phyloP scores from a whole-genome alignment of 2,888 invertebrate species.

The Cantharis rustica region DNA sequence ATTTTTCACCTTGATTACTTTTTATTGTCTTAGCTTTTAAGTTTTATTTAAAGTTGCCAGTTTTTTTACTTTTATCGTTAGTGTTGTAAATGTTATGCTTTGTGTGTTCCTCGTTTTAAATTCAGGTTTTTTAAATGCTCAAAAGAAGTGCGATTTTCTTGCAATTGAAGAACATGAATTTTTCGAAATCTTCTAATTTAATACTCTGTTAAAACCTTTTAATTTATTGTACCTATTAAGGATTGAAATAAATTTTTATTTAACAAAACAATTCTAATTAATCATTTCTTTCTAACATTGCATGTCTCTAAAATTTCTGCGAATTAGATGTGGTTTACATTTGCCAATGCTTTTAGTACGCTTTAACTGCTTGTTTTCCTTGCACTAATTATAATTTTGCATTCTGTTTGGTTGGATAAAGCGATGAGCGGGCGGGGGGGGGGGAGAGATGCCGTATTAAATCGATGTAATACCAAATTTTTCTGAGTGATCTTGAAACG shows the following conservation, averaged over 20 bases:
- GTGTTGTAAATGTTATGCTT: not conserved
- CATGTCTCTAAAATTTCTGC: not conserved
- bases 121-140: not conserved
- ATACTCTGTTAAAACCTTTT: not conserved
- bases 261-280: not conserved
- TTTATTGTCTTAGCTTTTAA: not conserved
- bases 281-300: not conserved
- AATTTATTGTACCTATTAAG: not conserved
- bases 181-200: not conserved
- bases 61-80: not conserved
- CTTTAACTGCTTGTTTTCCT: not conserved
- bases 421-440: not conserved
- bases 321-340: not conserved
- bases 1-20: not conserved
- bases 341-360: not conserved
- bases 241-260: not conserved
- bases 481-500: not conserved
- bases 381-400: not conserved
- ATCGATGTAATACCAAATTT: not conserved
- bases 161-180: not conserved
- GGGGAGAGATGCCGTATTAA: not conserved
- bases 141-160: not conserved
- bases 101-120: not conserved
- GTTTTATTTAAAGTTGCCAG: not conserved
- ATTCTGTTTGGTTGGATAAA: not conserved